Percentiles rank a stretch among this genome's conserved stretches.
phyloP scores from a whole-genome alignment of 2,113 vertebrate genomes.

The Pao palembangensis region DNA sequence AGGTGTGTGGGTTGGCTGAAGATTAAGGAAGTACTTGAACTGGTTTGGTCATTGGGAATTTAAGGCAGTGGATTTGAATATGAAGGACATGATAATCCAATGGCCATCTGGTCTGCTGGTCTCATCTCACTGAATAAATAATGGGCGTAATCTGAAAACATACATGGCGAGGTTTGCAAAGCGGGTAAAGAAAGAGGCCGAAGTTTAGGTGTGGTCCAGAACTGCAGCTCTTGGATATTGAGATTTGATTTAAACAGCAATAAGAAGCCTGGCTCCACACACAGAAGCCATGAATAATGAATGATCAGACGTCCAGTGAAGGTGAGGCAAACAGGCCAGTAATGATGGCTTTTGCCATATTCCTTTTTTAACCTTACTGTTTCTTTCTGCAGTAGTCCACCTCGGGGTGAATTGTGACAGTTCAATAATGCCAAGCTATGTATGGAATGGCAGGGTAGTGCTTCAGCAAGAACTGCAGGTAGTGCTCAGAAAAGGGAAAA shows the following conservation, averaged over 20 bases:
- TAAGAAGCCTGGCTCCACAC: conserved; percentile 66
- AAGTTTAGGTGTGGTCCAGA: conserved; percentile 55
- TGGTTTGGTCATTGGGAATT: conserved; percentile 62
- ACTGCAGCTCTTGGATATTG: conserved; percentile 50
- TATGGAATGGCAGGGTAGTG: conserved; percentile 76
- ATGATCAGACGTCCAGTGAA: conserved; percentile 50
- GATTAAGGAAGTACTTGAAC: conserved; percentile 63
- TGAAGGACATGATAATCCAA: conserved; percentile 77
- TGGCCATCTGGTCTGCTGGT: conserved; percentile 76
- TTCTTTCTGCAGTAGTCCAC: conserved; percentile 58
- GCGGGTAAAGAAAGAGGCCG: conserved; percentile 53
- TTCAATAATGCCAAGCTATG: conserved; percentile 79
- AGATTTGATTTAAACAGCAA: conserved; percentile 77
- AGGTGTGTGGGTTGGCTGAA: conserved; percentile 27
- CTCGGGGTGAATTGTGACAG: conserved; percentile 74
- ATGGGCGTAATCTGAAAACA: conserved; percentile 73
- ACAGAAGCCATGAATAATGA: conserved; percentile 70
- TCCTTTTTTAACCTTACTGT: conserved; percentile 45
- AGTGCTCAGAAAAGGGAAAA: background rate
- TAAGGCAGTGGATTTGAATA: conserved; percentile 74
- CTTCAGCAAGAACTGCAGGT: conserved; percentile 53
- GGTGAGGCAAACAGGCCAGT: conserved; percentile 43
- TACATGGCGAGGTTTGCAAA: conserved; percentile 64
- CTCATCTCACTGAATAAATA: conserved; percentile 76
- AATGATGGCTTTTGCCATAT: conserved; percentile 54